phyloP scores from a whole-genome alignment of 1,140 invertebrate species.

The Macrobrachium rosenbergii region DNA sequence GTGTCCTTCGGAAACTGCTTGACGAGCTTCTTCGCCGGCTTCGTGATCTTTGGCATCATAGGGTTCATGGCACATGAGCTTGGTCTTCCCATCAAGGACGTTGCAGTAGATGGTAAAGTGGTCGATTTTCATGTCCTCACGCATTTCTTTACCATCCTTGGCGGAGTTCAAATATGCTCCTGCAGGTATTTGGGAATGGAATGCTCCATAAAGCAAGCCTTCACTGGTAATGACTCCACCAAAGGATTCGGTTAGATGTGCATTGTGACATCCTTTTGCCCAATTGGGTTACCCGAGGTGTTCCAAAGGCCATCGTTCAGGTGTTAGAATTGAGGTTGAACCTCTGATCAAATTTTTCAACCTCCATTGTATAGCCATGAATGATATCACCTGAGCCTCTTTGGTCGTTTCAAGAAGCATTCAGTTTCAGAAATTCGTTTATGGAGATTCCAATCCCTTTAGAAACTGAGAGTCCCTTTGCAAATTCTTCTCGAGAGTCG shows the following conservation, averaged over 20 bases:
- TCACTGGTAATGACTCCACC: background rate
- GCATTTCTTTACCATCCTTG: slow-evolving; percentile 34
- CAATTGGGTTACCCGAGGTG: no score
- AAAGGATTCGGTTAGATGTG: no score
- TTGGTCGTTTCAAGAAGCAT: background rate
- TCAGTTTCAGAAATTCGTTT: slow-evolving; percentile 22
- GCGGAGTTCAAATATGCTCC: slow-evolving; percentile 8
- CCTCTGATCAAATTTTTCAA: background rate
- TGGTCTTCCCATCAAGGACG: slow-evolving; percentile 68
- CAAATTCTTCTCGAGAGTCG: no score
- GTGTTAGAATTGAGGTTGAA: slow-evolving; percentile 33
- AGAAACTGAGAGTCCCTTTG: slow-evolving; percentile 15
- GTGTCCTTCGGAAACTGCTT: slow-evolving; percentile 66
- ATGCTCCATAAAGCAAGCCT: slow-evolving; percentile 3
- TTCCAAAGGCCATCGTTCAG: background rate
- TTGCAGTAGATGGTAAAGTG: slow-evolving; percentile 65
- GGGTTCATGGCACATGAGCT: slow-evolving; percentile 82
- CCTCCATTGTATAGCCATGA: slow-evolving; percentile 25
- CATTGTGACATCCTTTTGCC: background rate
- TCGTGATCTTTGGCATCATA: slow-evolving; percentile 73
- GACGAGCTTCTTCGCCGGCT: slow-evolving; percentile 67
- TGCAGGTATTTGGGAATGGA: slow-evolving; percentile 38
- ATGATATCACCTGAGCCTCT: background rate
- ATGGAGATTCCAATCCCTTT: background rate
- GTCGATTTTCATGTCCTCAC: background rate